These are phyloP conservation scores for Talpa occidentalis DNA, from an alignment of 2,113 vertebrate genomes.

Conservation along the genomic window DNA sequence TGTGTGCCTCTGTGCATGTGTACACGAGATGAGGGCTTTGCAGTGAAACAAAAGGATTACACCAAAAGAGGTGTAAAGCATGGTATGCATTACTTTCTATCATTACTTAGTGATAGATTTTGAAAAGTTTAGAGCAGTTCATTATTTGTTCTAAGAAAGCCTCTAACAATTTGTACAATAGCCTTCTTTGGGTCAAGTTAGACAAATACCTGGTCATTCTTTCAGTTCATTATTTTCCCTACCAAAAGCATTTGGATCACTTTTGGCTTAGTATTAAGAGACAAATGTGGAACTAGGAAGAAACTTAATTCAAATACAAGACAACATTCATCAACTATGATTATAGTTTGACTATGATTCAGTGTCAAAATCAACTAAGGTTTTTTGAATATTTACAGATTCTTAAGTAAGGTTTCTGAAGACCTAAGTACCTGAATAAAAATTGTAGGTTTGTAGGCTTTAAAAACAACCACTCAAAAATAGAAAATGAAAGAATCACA, in stretches of 20 bases:
- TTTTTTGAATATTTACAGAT: slow-evolving; percentile 60
- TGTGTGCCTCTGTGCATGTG: background rate
- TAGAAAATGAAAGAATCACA: slow-evolving; percentile 53
- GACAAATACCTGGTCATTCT: slow-evolving; percentile 17
- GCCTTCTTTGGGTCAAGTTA: slow-evolving; percentile 12
- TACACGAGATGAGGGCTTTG: background rate
- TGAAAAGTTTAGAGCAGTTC: background rate
- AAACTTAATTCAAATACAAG: slow-evolving; percentile 49
- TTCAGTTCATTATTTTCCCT: background rate
- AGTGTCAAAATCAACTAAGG: background rate
- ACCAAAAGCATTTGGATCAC: background rate
- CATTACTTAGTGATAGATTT: background rate
- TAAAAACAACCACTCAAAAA: slow-evolving; percentile 54
- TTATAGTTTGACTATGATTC: slow-evolving; percentile 17
- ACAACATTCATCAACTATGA: slow-evolving; percentile 34
- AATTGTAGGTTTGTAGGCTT: slow-evolving; percentile 46
- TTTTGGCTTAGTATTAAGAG: slow-evolving; percentile 45
- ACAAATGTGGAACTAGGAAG: slow-evolving; percentile 7
- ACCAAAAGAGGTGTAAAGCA: background rate
- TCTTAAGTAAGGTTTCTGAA: slow-evolving; percentile 57
- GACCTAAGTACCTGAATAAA: slow-evolving; percentile 62
- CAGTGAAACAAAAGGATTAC: background rate
- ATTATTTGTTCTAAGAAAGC: slow-evolving; percentile 26
- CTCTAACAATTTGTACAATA: background rate
- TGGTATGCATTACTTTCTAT: background rate